These are phyloP conservation scores for Leptoteleia sp. DNA, from an alignment of 1,140 invertebrate genomes.

Conservation along the genomic window DNA sequence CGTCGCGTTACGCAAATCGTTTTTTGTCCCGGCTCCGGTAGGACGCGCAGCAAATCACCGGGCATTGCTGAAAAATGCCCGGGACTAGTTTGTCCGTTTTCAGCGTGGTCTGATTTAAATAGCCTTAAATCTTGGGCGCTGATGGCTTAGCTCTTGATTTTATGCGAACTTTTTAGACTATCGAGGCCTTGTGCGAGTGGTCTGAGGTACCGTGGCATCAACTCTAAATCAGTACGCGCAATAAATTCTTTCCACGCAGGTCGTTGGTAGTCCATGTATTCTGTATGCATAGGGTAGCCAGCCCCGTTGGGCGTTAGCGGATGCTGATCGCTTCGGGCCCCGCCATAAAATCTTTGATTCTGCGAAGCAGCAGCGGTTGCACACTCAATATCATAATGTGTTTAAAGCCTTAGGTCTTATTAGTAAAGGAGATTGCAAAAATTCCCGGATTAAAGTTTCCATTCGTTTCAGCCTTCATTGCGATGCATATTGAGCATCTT, in stretches of 20 bases:
- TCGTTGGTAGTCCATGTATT: conserved; percentile 77
- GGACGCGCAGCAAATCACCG: too few relatives aligned
- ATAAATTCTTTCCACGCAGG: conserved; percentile 77
- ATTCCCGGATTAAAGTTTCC: conserved; percentile 36
- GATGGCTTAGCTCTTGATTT: conserved; percentile 35
- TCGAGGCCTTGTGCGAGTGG: conserved; percentile 14
- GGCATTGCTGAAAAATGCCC: conserved; percentile 7
- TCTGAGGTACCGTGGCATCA: conserved; percentile 53
- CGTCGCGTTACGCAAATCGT: neutral
- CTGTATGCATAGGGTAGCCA: conserved; percentile 80
- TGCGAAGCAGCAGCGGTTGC: conserved; percentile 68
- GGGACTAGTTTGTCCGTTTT: neutral
- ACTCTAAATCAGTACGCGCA: conserved; percentile 77
- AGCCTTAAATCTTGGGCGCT: conserved; percentile 17
- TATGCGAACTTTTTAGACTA: conserved; percentile 33
- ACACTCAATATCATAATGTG: conserved; percentile 69
- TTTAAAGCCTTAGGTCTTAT: conserved; percentile 61
- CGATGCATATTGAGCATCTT: too few relatives aligned
- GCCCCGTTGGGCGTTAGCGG: conserved; percentile 71
- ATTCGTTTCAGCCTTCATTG: conserved; percentile 24
- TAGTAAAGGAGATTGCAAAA: conserved; percentile 51
- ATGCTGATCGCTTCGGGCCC: conserved; percentile 72
- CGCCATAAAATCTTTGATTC: conserved; percentile 76
- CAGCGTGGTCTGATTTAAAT: conserved; percentile 5
- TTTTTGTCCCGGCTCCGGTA: neutral